Evolutionary conservation across 2,888 invertebrate genomes (phyloP).

Genomic region (Ormyrus thymus): DNA sequence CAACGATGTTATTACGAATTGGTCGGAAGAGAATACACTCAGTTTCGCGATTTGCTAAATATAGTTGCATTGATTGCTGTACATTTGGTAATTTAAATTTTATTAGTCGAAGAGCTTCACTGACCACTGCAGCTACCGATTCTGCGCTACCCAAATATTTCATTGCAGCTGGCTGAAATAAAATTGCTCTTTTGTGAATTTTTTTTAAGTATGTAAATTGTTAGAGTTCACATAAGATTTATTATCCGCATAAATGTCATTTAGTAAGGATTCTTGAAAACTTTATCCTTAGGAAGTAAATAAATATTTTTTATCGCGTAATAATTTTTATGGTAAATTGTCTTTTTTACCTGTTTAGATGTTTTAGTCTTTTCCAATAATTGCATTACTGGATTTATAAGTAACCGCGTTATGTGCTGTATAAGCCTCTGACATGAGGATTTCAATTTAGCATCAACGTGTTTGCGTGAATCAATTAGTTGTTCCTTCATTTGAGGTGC

Average conservation of each 20-base stretch:
- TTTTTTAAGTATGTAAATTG: too few relatives aligned
- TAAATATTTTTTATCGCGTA: neutral
- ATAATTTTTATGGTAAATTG: neutral
- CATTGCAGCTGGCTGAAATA: constrained; percentile 4
- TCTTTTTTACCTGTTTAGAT: constrained; percentile 16
- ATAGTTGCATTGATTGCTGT: constrained; percentile 94
- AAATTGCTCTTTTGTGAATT: too few relatives aligned
- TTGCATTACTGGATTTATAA: constrained; percentile 84
- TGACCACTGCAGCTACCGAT: constrained; percentile 83
- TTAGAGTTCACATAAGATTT: too few relatives aligned
- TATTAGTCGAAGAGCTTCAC: constrained; percentile 86
- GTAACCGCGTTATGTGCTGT: constrained; percentile 83
- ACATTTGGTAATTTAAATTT: constrained; percentile 87
- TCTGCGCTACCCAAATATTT: constrained; percentile 80
- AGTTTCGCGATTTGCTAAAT: constrained; percentile 96
- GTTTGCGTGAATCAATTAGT: constrained; percentile 94
- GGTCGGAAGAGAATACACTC: constrained; percentile 97
- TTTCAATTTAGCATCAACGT: constrained; percentile 95
- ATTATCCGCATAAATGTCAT: too few relatives aligned
- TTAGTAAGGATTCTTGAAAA: too few relatives aligned
- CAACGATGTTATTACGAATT: constrained; percentile 93
- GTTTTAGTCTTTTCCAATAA: constrained; percentile 81
- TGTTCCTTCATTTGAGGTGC: constrained; percentile 96
- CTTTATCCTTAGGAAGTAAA: too few relatives aligned
- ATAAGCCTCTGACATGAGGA: constrained; percentile 93